These are phyloP conservation scores for Naso thynnoides DNA, from an alignment of 2,797 vertebrate species.

Conservation along the genomic window DNA sequence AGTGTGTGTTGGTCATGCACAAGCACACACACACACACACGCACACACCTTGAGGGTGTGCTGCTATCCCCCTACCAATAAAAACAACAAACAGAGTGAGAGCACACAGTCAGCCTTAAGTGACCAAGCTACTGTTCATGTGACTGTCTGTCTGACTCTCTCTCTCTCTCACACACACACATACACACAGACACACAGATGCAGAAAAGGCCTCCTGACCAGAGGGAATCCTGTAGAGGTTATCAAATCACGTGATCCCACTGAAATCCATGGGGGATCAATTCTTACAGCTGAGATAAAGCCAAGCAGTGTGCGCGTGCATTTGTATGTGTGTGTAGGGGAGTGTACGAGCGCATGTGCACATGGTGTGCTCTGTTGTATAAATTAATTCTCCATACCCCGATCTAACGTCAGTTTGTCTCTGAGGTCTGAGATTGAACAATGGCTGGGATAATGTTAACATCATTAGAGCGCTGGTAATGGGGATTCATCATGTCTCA, in stretches of 20 bases:
- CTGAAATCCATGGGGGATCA: constrained; percentile 90
- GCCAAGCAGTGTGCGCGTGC: constrained; percentile 18
- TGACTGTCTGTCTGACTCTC: constrained; percentile 59
- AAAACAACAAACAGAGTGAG: constrained; percentile 73
- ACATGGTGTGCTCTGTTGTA: constrained; percentile 66
- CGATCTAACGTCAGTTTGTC: constrained; percentile 88
- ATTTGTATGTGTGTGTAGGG: constrained; percentile 10
- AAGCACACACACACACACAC: constrained; percentile 40
- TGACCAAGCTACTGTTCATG: constrained; percentile 77
- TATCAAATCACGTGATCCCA: constrained; percentile 93
- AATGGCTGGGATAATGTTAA: constrained; percentile 94
- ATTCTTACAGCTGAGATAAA: constrained; percentile 76
- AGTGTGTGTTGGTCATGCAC: constrained; percentile 68
- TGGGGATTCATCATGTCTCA: constrained; percentile 91
- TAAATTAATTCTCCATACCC: constrained; percentile 94
- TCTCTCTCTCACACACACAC: constrained; percentile 1
- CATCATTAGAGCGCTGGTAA: constrained; percentile 94
- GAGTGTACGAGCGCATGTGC: no score
- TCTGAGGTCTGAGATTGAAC: constrained; percentile 93
- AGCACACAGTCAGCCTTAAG: constrained; percentile 72
- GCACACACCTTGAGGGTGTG: constrained; percentile 70
- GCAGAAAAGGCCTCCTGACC: constrained; percentile 82
- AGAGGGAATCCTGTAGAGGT: constrained; percentile 90
- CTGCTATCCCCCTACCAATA: constrained; percentile 69
- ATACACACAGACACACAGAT: constrained; percentile 9